Conservation (phyloP, 2,113 vertebrate genomes). For the Malurus elegans region DNA sequence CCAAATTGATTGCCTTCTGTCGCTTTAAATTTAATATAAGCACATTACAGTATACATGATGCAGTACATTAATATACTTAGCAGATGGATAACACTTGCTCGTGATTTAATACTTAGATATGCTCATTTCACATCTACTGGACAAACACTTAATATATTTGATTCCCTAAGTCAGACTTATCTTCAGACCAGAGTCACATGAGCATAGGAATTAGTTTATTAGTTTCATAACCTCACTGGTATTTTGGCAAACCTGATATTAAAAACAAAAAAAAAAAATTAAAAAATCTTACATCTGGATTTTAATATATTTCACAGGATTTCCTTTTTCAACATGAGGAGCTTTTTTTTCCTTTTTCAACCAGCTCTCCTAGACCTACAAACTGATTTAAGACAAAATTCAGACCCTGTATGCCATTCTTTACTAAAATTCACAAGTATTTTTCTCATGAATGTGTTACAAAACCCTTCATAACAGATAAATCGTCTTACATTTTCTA, state of each 20-base stretch:
- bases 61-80: slow-evolving; percentile 58
- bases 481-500: neutral
- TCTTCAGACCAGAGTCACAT: slow-evolving; percentile 48
- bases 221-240: slow-evolving; percentile 53
- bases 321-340: slow-evolving; percentile 32
- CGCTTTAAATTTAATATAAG: slow-evolving; percentile 35
- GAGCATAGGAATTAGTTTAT: slow-evolving; percentile 50
- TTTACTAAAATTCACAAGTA: neutral
- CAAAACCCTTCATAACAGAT: neutral
- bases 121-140: slow-evolving; percentile 30
- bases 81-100: slow-evolving; percentile 47
- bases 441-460: neutral
- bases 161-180: slow-evolving; percentile 43
- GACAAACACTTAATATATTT: slow-evolving; percentile 64
- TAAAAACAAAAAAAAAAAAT: neutral
- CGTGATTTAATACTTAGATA: slow-evolving; percentile 35
- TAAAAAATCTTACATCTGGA: neutral
- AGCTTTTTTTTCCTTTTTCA: too few species aligned
- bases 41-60: neutral
- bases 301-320: slow-evolving; percentile 61
- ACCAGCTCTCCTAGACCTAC: neutral
- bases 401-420: neutral
- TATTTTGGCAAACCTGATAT: slow-evolving; percentile 53
- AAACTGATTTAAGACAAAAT: neutral
- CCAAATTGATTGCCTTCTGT: slow-evolving; percentile 9